Evolutionary conservation across 2,888 invertebrate genomes (phyloP).

Genomic region (Amphipyra berbera): DNA sequence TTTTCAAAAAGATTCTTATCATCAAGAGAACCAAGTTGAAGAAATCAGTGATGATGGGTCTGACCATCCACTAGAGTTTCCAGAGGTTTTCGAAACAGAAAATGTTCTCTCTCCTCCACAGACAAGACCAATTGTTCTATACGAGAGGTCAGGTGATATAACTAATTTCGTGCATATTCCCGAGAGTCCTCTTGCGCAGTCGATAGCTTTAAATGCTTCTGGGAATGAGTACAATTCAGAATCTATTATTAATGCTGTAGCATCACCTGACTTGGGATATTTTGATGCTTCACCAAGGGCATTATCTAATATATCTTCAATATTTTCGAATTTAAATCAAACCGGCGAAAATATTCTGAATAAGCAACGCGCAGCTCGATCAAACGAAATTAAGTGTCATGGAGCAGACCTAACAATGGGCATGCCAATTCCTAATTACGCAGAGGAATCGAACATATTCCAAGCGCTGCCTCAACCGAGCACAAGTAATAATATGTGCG

Average conservation of each 20-base stretch:
- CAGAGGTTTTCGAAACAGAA: background rate
- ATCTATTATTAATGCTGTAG: background rate
- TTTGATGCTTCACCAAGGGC: constrained; percentile 26
- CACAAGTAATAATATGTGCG: constrained; percentile 29
- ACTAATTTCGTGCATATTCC: constrained; percentile 10
- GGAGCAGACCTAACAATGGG: background rate
- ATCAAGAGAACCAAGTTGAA: background rate
- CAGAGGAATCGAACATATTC: constrained; percentile 1
- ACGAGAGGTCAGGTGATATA: constrained; percentile 5
- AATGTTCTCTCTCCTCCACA: background rate
- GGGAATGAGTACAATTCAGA: constrained; percentile 12
- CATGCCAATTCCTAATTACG: background rate
- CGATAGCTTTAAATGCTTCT: background rate
- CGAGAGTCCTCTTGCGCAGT: background rate
- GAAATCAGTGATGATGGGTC: constrained; percentile 1
- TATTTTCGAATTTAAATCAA: constrained; percentile 13
- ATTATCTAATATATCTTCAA: constrained; percentile 18
- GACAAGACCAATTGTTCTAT: constrained; percentile 6
- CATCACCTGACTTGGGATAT: constrained; percentile 19
- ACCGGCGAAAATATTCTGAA: background rate
- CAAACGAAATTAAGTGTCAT: background rate
- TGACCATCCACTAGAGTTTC: background rate
- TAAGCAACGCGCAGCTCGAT: background rate
- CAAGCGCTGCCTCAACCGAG: constrained; percentile 28
- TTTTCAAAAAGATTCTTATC: constrained; percentile 41